Evolutionary conservation across 2,888 invertebrate genomes (phyloP).

Genomic region (Tipula lateralis): DNA sequence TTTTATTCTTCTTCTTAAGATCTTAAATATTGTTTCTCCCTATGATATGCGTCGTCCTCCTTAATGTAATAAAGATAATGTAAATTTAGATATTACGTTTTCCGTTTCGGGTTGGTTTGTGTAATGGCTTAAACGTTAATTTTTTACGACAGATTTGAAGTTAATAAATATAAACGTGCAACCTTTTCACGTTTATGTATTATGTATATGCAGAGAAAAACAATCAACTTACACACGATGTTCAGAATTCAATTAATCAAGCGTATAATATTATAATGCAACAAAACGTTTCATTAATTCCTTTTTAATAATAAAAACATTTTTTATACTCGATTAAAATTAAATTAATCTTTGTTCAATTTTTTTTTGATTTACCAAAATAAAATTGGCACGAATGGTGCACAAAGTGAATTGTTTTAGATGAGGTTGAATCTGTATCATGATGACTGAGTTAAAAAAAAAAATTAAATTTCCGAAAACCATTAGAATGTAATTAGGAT

Average conservation of each 20-base stretch:
- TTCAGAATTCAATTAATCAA: not conserved
- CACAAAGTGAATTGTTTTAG: not conserved
- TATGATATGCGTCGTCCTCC: not conserved
- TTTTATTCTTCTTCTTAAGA: not conserved
- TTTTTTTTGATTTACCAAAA: not conserved
- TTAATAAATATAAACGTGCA: not conserved
- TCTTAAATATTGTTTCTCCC: not conserved
- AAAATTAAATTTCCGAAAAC: not conserved
- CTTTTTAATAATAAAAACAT: not conserved
- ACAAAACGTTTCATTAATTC: not conserved
- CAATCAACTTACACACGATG: not conserved
- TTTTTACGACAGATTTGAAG: not conserved
- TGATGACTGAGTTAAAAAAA: not conserved
- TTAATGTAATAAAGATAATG: not conserved
- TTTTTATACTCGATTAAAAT: not conserved
- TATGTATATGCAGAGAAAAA: not conserved
- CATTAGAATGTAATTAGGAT: not conserved
- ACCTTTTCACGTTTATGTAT: not conserved
- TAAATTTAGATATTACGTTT: not conserved
- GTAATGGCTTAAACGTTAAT: not conserved
- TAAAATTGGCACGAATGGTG: not conserved
- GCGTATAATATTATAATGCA: not conserved
- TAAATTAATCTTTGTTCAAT: not conserved
- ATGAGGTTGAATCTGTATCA: not conserved
- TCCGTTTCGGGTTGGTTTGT: not conserved